phyloP scores from a whole-genome alignment of 2,888 invertebrate species.

The Drosophila diplacantha region DNA sequence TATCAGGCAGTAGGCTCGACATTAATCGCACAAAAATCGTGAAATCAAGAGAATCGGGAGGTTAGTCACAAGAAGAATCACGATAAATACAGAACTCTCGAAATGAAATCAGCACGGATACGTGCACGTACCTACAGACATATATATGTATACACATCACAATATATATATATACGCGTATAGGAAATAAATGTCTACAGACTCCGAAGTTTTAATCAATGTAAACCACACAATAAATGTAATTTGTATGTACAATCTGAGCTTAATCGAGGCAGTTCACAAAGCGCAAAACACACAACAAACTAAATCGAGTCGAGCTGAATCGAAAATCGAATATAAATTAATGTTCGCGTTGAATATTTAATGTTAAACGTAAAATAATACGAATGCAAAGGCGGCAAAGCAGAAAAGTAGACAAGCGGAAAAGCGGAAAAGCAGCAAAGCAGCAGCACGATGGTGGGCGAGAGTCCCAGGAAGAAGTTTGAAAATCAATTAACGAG shows the following conservation, averaged over 20 bases:
- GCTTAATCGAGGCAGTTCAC: slow-evolving; percentile 43
- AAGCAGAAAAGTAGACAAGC: slow-evolving; percentile 9
- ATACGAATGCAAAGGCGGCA: slow-evolving; percentile 15
- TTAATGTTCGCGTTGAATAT: slow-evolving; percentile 40
- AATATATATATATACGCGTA: slow-evolving; percentile 20
- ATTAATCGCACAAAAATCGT: slow-evolving; percentile 7
- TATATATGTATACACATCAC: slow-evolving; percentile 22
- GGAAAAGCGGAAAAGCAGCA: not conserved
- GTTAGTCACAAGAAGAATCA: slow-evolving; percentile 10
- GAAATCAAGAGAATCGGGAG: slow-evolving; percentile 11
- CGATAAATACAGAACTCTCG: slow-evolving; percentile 10
- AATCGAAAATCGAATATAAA: slow-evolving; percentile 34
- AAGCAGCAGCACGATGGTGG: not conserved
- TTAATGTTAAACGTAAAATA: slow-evolving; percentile 39
- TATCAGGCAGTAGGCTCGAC: not conserved
- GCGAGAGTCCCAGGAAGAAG: slow-evolving; percentile 18
- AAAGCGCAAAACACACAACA: slow-evolving; percentile 5
- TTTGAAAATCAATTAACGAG: slow-evolving; percentile 32
- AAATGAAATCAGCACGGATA: slow-evolving; percentile 23
- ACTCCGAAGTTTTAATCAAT: slow-evolving; percentile 40
- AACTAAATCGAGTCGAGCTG: slow-evolving; percentile 28
- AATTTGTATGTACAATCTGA: slow-evolving; percentile 60
- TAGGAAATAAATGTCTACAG: slow-evolving; percentile 31
- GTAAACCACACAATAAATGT: slow-evolving; percentile 40
- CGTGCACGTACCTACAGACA: slow-evolving; percentile 10